phyloP scores from a whole-genome alignment of 1,140 invertebrate species.

The Leptinotarsa defecta region DNA sequence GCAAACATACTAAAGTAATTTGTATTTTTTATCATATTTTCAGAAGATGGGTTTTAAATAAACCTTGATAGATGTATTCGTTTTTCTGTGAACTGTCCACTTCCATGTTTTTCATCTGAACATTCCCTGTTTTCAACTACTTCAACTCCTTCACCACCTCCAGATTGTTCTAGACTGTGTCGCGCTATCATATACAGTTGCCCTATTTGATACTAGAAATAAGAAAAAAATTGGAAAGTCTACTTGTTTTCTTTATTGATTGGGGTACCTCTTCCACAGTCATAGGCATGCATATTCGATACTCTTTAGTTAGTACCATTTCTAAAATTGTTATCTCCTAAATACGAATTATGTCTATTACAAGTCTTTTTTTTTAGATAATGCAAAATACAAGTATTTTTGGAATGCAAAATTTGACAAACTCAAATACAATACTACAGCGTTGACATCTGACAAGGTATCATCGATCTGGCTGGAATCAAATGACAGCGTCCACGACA shows the following conservation, averaged over 20 bases:
- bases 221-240: constrained; percentile 12
- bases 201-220: constrained; percentile 82
- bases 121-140: constrained; percentile 83
- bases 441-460: too few species aligned
- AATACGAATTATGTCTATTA: too few species aligned
- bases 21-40: constrained; percentile 10
- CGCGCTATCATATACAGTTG: constrained; percentile 95
- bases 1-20: background rate
- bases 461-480: too few species aligned
- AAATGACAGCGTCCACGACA: too few species aligned
- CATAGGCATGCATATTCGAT: constrained; percentile 90
- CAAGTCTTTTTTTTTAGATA: too few species aligned
- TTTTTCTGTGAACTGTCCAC: constrained; percentile 90
- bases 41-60: background rate
- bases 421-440: too few species aligned
- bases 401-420: too few species aligned
- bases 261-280: constrained; percentile 82
- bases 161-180: constrained; percentile 89
- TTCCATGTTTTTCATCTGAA: constrained; percentile 78
- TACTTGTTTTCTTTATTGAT: constrained; percentile 7
- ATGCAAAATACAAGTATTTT: too few species aligned
- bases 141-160: constrained; percentile 89
- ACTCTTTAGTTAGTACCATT: constrained; percentile 86
- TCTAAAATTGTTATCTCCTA: background rate
- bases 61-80: constrained; percentile 88